Evolutionary conservation across 37 sponge, comb jelly and placozoan species (phyloP), one percentile per base, ranked within the genome.

Genomic region (Theonella swinhoei): DNA sequence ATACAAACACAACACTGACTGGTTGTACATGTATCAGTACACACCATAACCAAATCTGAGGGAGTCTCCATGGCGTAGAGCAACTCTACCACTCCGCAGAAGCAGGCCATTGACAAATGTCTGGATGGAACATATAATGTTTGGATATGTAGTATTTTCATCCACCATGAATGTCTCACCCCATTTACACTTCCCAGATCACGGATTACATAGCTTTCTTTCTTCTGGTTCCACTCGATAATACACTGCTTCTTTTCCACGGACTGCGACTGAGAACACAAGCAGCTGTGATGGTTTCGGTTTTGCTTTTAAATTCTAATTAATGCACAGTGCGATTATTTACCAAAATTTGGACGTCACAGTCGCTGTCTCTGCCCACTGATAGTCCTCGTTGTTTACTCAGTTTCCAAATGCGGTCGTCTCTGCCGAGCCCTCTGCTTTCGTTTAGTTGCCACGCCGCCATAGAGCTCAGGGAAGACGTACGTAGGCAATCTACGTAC

Each of bases 151-250:
- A 11, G 60, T 58, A 11, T 58, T 58, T 11, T 20, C 19, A 58
- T 19, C 11, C 60, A 58, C 19, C 11, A 20, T 19, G 11, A 58
- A 40, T 30, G 20, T 32, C 83, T 64, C 65, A 88, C 89, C 43
- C 89, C 89, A 78, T 83, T 88, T 19, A 64, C 47, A 28, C 78
- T 78, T 28, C 83, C 73, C 4, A 88, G 89, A 33, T 88, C 89
- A 69, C 64, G 69, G 3, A 88, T 63, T 30, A 33, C 32, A 40
- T 39, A 77, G 38, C 58, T 30, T 23, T 31, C 39, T 11, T 62
- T 70, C 31, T 41, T 83, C 14, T 31, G 4, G 59, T 72, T 31
- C 71, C 76, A 88, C 36, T 62, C 78, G 23, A 88, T 37, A 17
- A 77, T 78, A 37, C 78, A 82, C 41, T 88, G 89, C 41, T 34